A percentile compares a stretch with the other conserved stretches of the same genome.
Conservation (phyloP, 2,797 vertebrate genomes). For the Philypnodon macrostomus region DNA sequence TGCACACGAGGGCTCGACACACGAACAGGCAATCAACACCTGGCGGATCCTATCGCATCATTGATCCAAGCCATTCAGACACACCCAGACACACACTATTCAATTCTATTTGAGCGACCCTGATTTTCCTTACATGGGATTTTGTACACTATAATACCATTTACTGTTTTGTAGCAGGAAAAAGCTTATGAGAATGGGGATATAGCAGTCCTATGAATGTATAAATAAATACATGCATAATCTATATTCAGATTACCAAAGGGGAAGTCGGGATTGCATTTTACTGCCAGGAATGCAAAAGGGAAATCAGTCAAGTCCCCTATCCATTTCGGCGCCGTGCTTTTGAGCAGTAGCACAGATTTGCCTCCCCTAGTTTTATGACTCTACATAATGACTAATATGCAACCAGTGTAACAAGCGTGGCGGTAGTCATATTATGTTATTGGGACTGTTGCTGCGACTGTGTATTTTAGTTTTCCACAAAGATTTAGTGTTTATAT, state of each 20-base stretch:
- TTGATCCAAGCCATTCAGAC: constrained; percentile 41
- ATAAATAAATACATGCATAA: constrained; percentile 64
- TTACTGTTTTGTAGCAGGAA: constrained; percentile 36
- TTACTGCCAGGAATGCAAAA: constrained; percentile 51
- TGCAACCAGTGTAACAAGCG: constrained; percentile 51
- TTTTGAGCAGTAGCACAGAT: constrained; percentile 37
- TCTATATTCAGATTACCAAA: constrained; percentile 68
- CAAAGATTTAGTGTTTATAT: constrained; percentile 59
- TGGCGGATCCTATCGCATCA: constrained; percentile 44
- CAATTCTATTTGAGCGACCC: constrained; percentile 59
- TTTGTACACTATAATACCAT: constrained; percentile 41
- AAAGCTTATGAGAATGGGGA: constrained; percentile 23
- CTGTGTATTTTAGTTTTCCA: constrained; percentile 43
- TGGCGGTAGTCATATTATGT: constrained; percentile 48
- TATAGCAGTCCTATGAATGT: constrained; percentile 48
- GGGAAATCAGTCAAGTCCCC: constrained; percentile 59
- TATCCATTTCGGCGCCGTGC: constrained; percentile 44
- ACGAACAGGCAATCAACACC: constrained; percentile 65
- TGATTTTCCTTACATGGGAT: constrained; percentile 58
- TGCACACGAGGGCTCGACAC: constrained; percentile 23
- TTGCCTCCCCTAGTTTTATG: constrained; percentile 55
- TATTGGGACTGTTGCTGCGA: constrained; percentile 48
- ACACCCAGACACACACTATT: constrained; percentile 39
- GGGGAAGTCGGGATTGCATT: constrained; percentile 59
- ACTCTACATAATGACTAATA: constrained; percentile 63